Percentiles rank a stretch among this genome's conserved stretches.
These are phyloP conservation scores for Euura lappo DNA, from an alignment of 1,140 invertebrate species.

Conservation along the genomic window DNA sequence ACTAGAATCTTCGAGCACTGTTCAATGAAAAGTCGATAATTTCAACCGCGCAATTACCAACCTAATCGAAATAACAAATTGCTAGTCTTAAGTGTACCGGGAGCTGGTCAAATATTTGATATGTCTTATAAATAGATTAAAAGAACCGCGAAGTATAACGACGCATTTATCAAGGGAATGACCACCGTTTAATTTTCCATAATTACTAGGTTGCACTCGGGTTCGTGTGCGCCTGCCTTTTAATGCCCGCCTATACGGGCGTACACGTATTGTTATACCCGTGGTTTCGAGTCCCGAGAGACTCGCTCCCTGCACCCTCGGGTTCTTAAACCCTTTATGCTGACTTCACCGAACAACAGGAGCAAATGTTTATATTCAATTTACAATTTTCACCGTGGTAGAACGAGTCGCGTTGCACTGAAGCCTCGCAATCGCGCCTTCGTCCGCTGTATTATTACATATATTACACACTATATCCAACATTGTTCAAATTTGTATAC, in stretches of 20 bases:
- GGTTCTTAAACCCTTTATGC: neutral
- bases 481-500: no score
- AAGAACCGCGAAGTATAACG: neutral
- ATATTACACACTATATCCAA: no score
- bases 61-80: neutral
- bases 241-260: neutral
- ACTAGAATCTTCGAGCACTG: no score
- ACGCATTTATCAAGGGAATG: constrained; percentile 7
- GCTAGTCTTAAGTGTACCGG: neutral
- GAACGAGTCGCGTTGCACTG: no score
- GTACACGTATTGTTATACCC: neutral
- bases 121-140: neutral
- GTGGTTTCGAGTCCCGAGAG: neutral
- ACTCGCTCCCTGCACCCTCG: neutral
- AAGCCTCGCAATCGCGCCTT: neutral
- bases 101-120: constrained; percentile 1
- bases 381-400: neutral
- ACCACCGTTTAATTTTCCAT: constrained; percentile 11
- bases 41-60: neutral
- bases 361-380: constrained; percentile 7
- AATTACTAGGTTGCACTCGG: constrained; percentile 5
- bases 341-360: neutral
- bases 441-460: neutral
- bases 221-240: neutral
- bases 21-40: no score